phyloP scores from a whole-genome alignment of 1,140 invertebrate genomes.

The Aphaenogaster rudis region DNA sequence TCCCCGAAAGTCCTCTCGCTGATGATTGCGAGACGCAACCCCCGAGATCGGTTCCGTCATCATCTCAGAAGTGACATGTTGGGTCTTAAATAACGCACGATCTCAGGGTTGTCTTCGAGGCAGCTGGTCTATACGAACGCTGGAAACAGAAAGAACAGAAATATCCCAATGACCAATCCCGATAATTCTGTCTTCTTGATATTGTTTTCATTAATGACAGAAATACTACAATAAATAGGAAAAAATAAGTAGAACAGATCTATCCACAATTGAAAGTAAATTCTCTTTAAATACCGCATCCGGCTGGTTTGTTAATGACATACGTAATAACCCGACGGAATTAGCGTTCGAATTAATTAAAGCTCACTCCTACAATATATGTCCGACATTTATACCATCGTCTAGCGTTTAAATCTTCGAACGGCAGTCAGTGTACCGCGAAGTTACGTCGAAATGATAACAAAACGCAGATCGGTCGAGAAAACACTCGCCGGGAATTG shows the following conservation, averaged over 20 bases:
- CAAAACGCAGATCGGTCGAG: conserved; percentile 12
- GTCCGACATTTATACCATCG: neutral
- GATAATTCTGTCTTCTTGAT: neutral
- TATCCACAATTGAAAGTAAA: neutral
- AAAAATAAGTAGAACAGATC: neutral
- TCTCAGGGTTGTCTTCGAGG: neutral
- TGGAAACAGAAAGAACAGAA: neutral
- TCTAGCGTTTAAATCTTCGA: conserved; percentile 21
- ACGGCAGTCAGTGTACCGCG: conserved; percentile 5
- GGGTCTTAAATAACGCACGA: neutral
- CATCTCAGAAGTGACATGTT: neutral
- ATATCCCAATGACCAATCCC: neutral
- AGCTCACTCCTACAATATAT: neutral
- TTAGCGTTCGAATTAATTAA: conserved; percentile 17
- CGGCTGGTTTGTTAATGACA: neutral
- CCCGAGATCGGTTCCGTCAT: neutral
- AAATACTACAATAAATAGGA: neutral
- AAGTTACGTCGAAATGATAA: conserved; percentile 31
- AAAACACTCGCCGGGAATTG: conserved; percentile 50
- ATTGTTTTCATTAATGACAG: neutral
- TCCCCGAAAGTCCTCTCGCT: conserved; percentile 58
- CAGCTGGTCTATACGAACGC: neutral
- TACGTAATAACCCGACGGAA: neutral
- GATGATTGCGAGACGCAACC: neutral
- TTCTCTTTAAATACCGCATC: conserved; percentile 5